phyloP scores from a whole-genome alignment of 1,140 invertebrate genomes.

The Psilanteris sp. region DNA sequence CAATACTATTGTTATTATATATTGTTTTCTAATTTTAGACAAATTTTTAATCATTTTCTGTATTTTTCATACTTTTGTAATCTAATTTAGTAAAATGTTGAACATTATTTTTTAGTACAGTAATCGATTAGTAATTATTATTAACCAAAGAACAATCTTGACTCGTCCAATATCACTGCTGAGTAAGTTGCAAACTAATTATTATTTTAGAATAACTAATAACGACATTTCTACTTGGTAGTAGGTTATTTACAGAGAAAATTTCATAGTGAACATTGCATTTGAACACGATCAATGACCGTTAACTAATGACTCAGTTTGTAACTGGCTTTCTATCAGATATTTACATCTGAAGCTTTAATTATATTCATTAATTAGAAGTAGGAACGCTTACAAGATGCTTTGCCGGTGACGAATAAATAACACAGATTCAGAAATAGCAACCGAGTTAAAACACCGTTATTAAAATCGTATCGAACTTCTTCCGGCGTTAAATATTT shows the following conservation, averaged over 20 bases:
- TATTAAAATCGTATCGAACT: conserved; percentile 19
- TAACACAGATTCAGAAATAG: conserved; percentile 3
- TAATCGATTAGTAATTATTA: no score
- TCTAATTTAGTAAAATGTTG: no score
- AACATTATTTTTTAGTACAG: no score
- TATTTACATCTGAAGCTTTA: conserved; percentile 25
- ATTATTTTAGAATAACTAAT: no score
- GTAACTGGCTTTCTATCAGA: conserved; percentile 46
- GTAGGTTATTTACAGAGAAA: conserved; percentile 22
- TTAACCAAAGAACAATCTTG: no score
- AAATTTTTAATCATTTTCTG: no score
- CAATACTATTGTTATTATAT: no score
- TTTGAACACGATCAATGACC: conserved; percentile 50
- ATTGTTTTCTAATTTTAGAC: no score
- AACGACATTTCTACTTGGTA: neutral
- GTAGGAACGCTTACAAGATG: neutral
- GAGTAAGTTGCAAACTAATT: no score
- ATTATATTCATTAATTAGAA: conserved; percentile 25
- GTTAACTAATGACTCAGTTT: conserved; percentile 46
- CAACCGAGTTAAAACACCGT: conserved; percentile 17
- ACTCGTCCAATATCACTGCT: no score
- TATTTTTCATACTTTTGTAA: no score
- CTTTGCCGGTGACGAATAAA: conserved; percentile 22
- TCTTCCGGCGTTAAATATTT: no score
- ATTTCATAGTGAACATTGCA: neutral